Percentiles rank a stretch among this genome's conserved stretches.
phyloP scores from a whole-genome alignment of 2,113 vertebrate species.

The Alectura lathami region DNA sequence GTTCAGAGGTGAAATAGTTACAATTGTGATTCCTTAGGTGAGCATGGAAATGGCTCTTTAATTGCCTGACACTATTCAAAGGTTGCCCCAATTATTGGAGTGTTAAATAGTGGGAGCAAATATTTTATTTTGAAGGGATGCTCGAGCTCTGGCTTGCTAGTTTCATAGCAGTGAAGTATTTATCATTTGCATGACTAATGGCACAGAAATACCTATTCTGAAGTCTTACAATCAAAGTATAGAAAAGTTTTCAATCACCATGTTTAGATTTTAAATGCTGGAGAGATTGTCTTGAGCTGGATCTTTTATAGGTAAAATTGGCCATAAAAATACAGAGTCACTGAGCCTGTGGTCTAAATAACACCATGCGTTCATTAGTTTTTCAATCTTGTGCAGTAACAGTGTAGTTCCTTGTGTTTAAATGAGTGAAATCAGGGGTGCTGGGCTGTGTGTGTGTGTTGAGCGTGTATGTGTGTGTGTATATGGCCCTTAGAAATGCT shows the following conservation, averaged over 20 bases:
- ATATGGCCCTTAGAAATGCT: conserved; percentile 74
- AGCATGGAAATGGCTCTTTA: conserved; percentile 68
- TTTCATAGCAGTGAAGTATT: conserved; percentile 76
- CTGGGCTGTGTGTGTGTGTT: conserved; percentile 58
- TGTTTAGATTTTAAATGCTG: conserved; percentile 67
- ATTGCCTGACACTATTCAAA: conserved; percentile 69
- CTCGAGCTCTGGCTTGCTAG: conserved; percentile 75
- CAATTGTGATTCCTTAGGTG: conserved; percentile 60
- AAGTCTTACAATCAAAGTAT: conserved; percentile 75
- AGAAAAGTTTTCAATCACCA: conserved; percentile 67
- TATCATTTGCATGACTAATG: conserved; percentile 83
- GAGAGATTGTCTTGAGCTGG: conserved; percentile 63
- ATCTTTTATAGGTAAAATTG: conserved; percentile 68
- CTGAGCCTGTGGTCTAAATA: conserved; percentile 70
- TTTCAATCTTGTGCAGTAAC: conserved; percentile 76
- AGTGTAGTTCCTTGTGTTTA: conserved; percentile 75
- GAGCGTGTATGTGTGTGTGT: conserved; percentile 69
- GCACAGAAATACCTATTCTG: conserved; percentile 77
- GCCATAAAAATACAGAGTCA: conserved; percentile 73
- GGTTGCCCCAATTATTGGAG: conserved; percentile 74
- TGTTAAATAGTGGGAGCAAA: conserved; percentile 70
- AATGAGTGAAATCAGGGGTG: conserved; percentile 68
- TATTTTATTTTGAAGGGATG: conserved; percentile 78
- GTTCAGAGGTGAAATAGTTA: conserved; percentile 75
- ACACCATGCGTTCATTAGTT: conserved; percentile 64